Evolutionary conservation across 2,113 vertebrate species (phyloP).

Genomic region (Anguilla rostrata): DNA sequence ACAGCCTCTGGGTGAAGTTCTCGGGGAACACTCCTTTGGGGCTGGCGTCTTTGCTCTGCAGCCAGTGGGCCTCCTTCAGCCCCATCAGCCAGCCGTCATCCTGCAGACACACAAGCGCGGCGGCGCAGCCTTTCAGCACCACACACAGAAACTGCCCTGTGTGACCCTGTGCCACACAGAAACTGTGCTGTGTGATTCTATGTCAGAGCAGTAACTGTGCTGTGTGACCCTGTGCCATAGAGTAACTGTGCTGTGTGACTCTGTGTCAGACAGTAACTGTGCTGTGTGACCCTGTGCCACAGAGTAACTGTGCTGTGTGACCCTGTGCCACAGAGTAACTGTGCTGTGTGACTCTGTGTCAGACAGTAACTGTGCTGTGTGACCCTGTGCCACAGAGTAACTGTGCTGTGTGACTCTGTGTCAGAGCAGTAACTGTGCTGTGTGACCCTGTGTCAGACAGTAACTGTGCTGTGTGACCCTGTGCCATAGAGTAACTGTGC

Average conservation of each 20-base stretch:
- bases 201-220: background rate
- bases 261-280: background rate
- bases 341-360: background rate
- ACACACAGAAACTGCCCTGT: background rate
- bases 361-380: background rate
- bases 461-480: too few species aligned
- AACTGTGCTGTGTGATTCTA: too few species aligned
- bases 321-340: background rate
- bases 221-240: too few species aligned
- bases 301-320: too few species aligned
- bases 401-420: background rate
- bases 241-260: too few species aligned
- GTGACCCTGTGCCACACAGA: background rate
- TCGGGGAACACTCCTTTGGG: slow-evolving; percentile 91
- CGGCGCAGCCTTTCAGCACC: background rate
- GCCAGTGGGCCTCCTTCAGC: slow-evolving; percentile 87
- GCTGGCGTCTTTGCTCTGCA: slow-evolving; percentile 82
- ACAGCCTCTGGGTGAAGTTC: slow-evolving; percentile 92
- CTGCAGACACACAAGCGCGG: slow-evolving; percentile 57
- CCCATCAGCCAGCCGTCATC: slow-evolving; percentile 97
- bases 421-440: background rate
- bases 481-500: too few species aligned
- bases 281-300: too few species aligned
- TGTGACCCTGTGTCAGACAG: too few species aligned
- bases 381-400: background rate